phyloP scores from a whole-genome alignment of 2,113 vertebrate species.

The Perca flavescens region DNA sequence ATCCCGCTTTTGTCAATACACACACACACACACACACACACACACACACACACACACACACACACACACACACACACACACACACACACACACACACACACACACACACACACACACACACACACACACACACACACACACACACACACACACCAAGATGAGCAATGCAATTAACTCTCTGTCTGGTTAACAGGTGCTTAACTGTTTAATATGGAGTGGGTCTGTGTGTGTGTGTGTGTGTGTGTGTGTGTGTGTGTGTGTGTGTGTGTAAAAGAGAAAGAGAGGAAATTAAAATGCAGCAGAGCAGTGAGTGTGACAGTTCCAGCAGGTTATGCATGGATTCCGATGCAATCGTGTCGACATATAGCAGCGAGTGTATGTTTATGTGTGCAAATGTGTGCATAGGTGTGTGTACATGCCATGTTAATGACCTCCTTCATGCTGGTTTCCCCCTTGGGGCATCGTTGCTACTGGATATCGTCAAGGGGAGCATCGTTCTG shows the following conservation, averaged over 20 bases:
- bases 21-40: too few species aligned
- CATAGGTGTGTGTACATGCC: constrained; percentile 47
- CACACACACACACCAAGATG: constrained; percentile 28
- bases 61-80: constrained; percentile 6
- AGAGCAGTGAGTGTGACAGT: constrained; percentile 79
- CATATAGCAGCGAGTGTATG: constrained; percentile 51
- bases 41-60: constrained; percentile 28
- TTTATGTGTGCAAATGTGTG: constrained; percentile 45
- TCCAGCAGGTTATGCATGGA: constrained; percentile 69
- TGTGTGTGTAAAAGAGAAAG: constrained; percentile 16
- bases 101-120: constrained; percentile 3
- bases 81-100: constrained; percentile 18
- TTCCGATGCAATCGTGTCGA: constrained; percentile 55
- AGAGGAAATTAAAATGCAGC: constrained; percentile 80
- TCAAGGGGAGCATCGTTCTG: constrained; percentile 48
- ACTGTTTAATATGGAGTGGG: constrained; percentile 77
- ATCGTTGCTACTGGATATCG: constrained; percentile 43
- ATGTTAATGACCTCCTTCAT: constrained; percentile 65
- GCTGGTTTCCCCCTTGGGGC: constrained; percentile 36
- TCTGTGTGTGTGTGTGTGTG: constrained; percentile 15
- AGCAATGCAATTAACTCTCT: constrained; percentile 79
- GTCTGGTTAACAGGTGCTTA: constrained; percentile 79
- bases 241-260: constrained; percentile 27
- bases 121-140: constrained; percentile 18
- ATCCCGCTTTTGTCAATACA: constrained; percentile 65